These are phyloP conservation scores for Drosophila aff. DNA, from an alignment of 1,140 invertebrate species.

Conservation along the genomic window DNA sequence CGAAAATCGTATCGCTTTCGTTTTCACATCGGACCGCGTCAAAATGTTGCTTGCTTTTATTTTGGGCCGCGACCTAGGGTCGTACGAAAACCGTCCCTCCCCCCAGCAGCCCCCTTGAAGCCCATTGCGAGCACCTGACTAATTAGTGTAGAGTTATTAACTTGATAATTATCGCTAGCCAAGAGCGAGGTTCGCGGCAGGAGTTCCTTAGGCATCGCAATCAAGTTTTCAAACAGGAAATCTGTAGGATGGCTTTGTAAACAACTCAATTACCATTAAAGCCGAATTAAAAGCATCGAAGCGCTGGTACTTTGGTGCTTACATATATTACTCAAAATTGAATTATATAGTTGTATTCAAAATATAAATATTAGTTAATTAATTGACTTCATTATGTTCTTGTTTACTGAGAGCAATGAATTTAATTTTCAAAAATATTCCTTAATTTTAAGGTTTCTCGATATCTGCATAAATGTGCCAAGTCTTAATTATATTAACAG, in stretches of 20 bases:
- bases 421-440: not conserved
- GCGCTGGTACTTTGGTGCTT: too few species aligned
- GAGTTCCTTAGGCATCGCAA: constrained; percentile 14
- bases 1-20: constrained; percentile 53
- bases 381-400: not conserved
- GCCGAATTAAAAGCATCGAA: not conserved
- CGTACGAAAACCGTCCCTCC: not conserved
- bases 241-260: not conserved
- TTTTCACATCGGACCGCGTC: constrained; percentile 34
- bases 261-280: not conserved
- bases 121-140: constrained; percentile 43
- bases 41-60: constrained; percentile 8
- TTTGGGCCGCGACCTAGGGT: constrained; percentile 47
- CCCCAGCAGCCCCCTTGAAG: not conserved
- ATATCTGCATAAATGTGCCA: not conserved
- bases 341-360: not conserved
- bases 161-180: constrained; percentile 57
- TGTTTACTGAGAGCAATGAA: too few species aligned
- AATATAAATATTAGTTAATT: not conserved
- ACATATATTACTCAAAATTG: too few species aligned
- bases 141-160: constrained; percentile 59
- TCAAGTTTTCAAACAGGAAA: not conserved
- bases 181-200: constrained; percentile 34
- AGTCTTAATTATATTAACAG: constrained; percentile 9
- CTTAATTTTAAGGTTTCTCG: not conserved